Conservation (phyloP, 2,113 vertebrate genomes). For the Agelaius phoeniceus region DNA sequence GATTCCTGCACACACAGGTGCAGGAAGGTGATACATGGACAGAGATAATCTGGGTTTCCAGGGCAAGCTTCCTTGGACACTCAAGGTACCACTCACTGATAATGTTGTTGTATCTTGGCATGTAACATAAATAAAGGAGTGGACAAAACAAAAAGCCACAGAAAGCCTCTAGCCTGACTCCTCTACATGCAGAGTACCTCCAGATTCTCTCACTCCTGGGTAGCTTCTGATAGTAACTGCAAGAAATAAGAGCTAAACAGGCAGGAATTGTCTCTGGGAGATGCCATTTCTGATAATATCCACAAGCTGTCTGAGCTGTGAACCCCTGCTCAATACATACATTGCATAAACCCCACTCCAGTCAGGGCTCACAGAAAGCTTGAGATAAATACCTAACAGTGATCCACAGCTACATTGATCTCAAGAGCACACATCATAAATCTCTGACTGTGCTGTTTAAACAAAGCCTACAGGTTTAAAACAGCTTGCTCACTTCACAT, state of each 20-base stretch:
- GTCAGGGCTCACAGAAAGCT: neutral
- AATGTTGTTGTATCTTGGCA: neutral
- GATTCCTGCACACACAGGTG: neutral
- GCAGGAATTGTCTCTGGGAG: neutral
- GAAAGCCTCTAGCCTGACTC: neutral
- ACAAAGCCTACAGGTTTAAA: neutral
- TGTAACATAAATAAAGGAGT: neutral
- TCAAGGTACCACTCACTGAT: neutral
- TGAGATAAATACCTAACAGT: neutral
- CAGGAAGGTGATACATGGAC: accelerated
- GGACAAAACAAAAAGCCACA: neutral
- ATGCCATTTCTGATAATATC: neutral
- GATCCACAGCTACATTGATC: neutral
- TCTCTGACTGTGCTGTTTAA: neutral
- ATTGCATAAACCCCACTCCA: neutral
- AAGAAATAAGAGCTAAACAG: neutral
- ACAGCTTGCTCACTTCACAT: neutral
- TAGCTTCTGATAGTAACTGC: neutral
- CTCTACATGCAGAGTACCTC: neutral
- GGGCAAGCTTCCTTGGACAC: neutral
- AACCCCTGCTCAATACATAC: neutral
- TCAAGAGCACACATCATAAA: neutral
- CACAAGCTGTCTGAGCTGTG: neutral
- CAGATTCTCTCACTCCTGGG: neutral
- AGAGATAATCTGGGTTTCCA: neutral